Evolutionary conservation across 2,797 vertebrate species (phyloP).

Genomic region (Oreonectes daqikongensis): DNA sequence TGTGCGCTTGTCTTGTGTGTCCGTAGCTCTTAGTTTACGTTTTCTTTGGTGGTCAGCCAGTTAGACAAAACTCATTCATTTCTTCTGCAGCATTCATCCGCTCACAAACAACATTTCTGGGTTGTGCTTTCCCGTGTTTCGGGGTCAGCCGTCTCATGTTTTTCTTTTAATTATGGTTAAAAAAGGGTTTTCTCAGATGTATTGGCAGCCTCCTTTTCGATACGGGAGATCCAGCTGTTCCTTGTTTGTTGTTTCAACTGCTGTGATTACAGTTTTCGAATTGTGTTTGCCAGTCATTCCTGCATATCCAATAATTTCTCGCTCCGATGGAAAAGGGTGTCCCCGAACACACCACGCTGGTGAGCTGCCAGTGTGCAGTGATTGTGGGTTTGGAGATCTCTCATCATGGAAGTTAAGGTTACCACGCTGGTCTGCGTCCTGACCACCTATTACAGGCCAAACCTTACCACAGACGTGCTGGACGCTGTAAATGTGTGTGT

Average conservation of each 20-base stretch:
- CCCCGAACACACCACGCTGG: constrained; percentile 3
- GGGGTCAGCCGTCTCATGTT: not conserved
- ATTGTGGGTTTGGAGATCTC: constrained; percentile 73
- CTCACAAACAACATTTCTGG: too few relatives aligned
- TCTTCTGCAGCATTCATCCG: not conserved
- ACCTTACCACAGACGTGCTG: constrained; percentile 68
- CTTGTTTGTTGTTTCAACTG: not conserved
- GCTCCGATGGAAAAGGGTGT: constrained; percentile 18
- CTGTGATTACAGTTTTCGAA: not conserved
- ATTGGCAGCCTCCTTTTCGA: not conserved
- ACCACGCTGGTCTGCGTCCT: constrained; percentile 62
- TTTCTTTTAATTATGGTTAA: constrained; percentile 12
- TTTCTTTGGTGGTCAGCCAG: constrained; percentile 35
- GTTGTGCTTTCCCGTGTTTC: not conserved
- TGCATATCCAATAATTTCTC: constrained; percentile 36
- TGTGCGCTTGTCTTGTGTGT: constrained; percentile 18
- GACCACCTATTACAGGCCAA: too few relatives aligned
- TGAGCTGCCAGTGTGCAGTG: constrained; percentile 45
- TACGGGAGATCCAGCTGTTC: not conserved
- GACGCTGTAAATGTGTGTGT: constrained; percentile 40
- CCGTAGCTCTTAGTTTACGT: constrained; percentile 3
- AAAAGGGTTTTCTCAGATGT: not conserved
- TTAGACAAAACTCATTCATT: constrained; percentile 26
- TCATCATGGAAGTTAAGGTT: constrained; percentile 73
- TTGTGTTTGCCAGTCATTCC: constrained; percentile 3